Conservation (phyloP, 35 echinoderm and acorn worm species). For the Ophioderma brevispina region DNA sequence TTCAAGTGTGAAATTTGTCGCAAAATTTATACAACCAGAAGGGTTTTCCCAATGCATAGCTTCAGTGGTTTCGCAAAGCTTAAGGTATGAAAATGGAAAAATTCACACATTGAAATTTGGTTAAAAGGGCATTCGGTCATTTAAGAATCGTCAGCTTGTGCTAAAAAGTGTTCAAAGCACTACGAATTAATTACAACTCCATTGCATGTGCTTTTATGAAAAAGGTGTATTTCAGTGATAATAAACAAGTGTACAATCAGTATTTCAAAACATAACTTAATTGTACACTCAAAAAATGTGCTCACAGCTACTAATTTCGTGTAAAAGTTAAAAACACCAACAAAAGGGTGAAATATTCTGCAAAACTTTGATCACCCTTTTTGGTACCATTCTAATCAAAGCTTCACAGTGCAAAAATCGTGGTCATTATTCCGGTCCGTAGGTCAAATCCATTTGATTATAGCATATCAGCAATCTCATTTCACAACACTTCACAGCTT, state of each 20-base stretch:
- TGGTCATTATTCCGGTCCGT: background rate
- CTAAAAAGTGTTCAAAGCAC: no score
- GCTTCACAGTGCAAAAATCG: background rate
- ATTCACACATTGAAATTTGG: no score
- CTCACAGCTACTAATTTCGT: background rate
- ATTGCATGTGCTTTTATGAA: background rate
- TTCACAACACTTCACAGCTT: no score
- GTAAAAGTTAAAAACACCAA: no score
- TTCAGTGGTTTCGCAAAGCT: no score
- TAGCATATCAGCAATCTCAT: background rate
- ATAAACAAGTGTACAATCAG: background rate
- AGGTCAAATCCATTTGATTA: background rate
- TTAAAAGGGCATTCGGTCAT: no score
- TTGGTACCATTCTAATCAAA: background rate
- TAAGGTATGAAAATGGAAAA: no score
- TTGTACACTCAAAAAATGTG: background rate
- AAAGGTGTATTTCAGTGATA: conserved; percentile 14
- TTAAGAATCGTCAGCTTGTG: no score
- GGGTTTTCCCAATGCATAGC: no score
- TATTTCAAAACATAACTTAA: background rate
- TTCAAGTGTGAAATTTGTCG: no score
- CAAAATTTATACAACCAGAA: no score
- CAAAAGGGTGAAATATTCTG: background rate
- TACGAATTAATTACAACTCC: no score
- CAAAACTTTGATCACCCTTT: background rate